Evolutionary conservation across 1,140 invertebrate species (phyloP).

Genomic region (Drosophila sproati): DNA sequence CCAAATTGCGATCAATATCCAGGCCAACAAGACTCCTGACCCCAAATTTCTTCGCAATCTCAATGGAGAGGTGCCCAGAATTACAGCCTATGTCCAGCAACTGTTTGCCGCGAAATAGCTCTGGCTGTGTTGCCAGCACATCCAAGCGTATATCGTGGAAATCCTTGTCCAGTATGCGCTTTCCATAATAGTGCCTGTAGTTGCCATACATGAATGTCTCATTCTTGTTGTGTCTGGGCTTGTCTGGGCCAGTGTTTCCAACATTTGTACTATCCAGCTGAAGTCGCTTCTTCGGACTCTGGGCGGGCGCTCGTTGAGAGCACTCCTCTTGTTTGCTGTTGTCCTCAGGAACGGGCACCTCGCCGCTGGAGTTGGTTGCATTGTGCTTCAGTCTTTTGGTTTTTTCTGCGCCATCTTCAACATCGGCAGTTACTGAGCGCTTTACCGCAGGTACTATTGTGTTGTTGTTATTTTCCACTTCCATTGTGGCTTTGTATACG

Average conservation of each 20-base stretch:
- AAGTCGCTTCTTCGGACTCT: constrained; percentile 58
- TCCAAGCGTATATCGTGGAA: constrained; percentile 92
- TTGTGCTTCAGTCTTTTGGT: constrained; percentile 48
- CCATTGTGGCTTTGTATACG: constrained; percentile 38
- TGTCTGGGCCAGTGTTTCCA: background rate
- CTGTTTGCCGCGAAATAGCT: constrained; percentile 95
- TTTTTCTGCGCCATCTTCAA: constrained; percentile 6
- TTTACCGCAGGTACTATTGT: constrained; percentile 19
- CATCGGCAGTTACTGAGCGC: constrained; percentile 10
- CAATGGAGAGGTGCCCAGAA: constrained; percentile 95
- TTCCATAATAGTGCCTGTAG: constrained; percentile 93
- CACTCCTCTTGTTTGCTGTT: background rate
- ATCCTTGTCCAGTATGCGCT: constrained; percentile 91
- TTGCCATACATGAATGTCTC: constrained; percentile 75
- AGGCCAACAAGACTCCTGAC: constrained; percentile 95
- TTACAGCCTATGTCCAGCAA: constrained; percentile 99
- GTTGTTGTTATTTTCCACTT: constrained; percentile 60
- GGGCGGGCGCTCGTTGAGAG: constrained; percentile 11
- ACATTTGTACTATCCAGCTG: constrained; percentile 23
- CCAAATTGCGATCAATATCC: constrained; percentile 96
- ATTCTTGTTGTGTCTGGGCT: constrained; percentile 42
- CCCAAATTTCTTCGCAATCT: constrained; percentile 92
- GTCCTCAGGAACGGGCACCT: background rate
- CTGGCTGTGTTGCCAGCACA: constrained; percentile 90
- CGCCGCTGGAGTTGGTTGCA: background rate